Conservation (phyloP, 2,888 invertebrate species). For the Pilophorus perplexus region DNA sequence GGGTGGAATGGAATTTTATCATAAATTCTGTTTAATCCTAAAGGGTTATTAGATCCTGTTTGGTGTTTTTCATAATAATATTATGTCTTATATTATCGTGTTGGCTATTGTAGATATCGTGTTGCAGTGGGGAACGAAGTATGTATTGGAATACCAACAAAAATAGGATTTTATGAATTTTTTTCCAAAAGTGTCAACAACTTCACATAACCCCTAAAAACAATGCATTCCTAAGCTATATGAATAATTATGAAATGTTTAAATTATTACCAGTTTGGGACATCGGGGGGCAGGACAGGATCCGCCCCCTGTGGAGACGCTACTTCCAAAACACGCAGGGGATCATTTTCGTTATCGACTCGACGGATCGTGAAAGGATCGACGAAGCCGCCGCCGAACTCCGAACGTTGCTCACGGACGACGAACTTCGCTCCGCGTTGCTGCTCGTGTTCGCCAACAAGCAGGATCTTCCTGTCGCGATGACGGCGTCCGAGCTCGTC, state of each 20-base stretch:
- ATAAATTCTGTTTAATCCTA: slow-evolving; percentile 63
- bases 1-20: slow-evolving; percentile 70
- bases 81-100: no score
- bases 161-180: no score
- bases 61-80: no score
- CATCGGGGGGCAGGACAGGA: slow-evolving; percentile 99
- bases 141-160: no score
- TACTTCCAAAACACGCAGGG: slow-evolving; percentile 97
- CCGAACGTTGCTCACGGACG: slow-evolving; percentile 97
- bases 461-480: slow-evolving; percentile 98
- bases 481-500: slow-evolving; percentile 99
- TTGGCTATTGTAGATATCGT: no score
- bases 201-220: no score
- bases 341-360: slow-evolving; percentile 98
- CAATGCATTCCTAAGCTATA: no score
- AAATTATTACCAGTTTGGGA: slow-evolving; percentile 81
- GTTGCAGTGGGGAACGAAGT: no score
- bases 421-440: slow-evolving; percentile 98
- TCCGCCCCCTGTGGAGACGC: slow-evolving; percentile 98
- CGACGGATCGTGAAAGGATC: slow-evolving; percentile 96
- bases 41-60: no score
- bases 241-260: no score
- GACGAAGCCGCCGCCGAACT: slow-evolving; percentile 97
- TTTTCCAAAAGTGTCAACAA: no score
- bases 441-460: slow-evolving; percentile 99